A percentile compares a stretch with the other conserved stretches of the same genome.
These are phyloP conservation scores for Anisognathus igniventris DNA, from an alignment of 2,797 vertebrate species.

Conservation along the genomic window DNA sequence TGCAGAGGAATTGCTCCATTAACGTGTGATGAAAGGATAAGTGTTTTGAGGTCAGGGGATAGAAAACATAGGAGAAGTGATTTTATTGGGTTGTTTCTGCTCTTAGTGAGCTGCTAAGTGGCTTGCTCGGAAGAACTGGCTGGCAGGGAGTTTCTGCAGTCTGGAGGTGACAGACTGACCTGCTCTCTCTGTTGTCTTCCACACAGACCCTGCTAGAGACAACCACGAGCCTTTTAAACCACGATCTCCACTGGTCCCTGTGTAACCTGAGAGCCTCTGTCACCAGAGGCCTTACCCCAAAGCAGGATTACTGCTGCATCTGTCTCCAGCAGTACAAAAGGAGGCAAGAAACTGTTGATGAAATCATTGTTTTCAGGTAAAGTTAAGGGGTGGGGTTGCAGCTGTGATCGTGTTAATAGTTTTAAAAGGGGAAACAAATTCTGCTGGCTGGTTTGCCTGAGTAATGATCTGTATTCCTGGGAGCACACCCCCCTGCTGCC, in stretches of 20 bases:
- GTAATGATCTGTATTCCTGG: neutral
- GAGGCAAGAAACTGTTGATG: slow-evolving; percentile 84
- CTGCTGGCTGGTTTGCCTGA: neutral
- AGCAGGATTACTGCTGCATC: slow-evolving; percentile 92
- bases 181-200: neutral
- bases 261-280: slow-evolving; percentile 89
- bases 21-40: neutral
- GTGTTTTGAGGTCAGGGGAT: neutral
- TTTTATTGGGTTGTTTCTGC: slow-evolving; percentile 9
- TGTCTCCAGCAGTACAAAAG: slow-evolving; percentile 95
- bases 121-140: neutral
- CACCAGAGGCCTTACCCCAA: slow-evolving; percentile 88
- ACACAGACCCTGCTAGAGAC: slow-evolving; percentile 92
- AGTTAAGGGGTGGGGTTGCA: neutral
- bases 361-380: slow-evolving; percentile 95
- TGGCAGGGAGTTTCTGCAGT: neutral
- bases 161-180: neutral
- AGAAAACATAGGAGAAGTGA: neutral
- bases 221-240: slow-evolving; percentile 91
- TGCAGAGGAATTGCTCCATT: neutral
- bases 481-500: neutral
- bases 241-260: slow-evolving; percentile 96
- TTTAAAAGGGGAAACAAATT: neutral
- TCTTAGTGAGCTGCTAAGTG: neutral
- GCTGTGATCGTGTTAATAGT: neutral